Conservation (phyloP, 2,888 invertebrate species). For the Patella pellucida region DNA sequence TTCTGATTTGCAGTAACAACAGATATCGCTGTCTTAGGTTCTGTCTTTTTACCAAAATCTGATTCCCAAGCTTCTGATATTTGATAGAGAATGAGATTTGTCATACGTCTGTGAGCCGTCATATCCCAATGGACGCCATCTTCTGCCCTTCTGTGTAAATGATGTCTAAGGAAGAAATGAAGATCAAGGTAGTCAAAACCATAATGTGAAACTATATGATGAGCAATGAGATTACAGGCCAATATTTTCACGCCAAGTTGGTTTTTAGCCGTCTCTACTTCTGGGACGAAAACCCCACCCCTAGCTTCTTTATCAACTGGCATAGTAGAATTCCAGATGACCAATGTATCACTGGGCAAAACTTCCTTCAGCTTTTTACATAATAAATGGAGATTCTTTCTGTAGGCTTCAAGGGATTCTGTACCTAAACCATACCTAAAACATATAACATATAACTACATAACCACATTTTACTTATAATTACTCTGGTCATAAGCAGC, state of each 20-base stretch:
- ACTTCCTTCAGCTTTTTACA: slow-evolving; percentile 65
- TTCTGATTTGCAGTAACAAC: neutral
- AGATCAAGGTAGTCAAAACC: slow-evolving; percentile 73
- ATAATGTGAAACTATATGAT: slow-evolving; percentile 52
- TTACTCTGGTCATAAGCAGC: too few relatives aligned
- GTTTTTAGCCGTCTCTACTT: slow-evolving; percentile 71
- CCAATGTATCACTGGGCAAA: slow-evolving; percentile 68
- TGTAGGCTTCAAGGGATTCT: slow-evolving; percentile 67
- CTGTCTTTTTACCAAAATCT: slow-evolving; percentile 17
- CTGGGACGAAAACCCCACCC: slow-evolving; percentile 73
- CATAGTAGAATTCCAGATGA: slow-evolving; percentile 74
- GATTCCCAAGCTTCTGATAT: slow-evolving; percentile 78
- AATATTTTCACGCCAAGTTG: slow-evolving; percentile 72
- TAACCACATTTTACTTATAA: too few relatives aligned
- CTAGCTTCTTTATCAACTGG: slow-evolving; percentile 71
- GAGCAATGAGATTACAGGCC: slow-evolving; percentile 73
- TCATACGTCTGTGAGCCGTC: slow-evolving; percentile 71
- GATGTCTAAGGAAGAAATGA: slow-evolving; percentile 72
- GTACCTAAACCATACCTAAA: slow-evolving; percentile 66
- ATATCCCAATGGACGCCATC: slow-evolving; percentile 75
- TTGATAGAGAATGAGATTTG: slow-evolving; percentile 73
- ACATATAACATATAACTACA: slow-evolving; percentile 37
- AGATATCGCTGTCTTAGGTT: neutral
- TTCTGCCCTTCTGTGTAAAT: slow-evolving; percentile 69
- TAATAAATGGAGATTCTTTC: slow-evolving; percentile 71